These are phyloP conservation scores for Tauraco erythrolophus DNA, from an alignment of 2,113 vertebrate species.

Conservation along the genomic window DNA sequence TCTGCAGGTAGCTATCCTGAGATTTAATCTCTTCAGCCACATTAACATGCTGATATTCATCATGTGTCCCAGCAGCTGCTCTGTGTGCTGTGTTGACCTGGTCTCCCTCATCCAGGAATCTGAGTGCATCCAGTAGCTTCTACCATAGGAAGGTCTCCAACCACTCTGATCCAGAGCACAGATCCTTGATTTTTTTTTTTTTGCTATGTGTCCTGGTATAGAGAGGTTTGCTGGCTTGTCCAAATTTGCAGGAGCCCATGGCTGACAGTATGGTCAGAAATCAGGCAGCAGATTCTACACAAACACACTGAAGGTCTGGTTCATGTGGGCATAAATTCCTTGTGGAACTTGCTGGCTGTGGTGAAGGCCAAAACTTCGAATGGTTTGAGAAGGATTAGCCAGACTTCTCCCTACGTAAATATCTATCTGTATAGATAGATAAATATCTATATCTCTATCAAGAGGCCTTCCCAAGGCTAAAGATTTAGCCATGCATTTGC, in stretches of 20 bases:
- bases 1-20: not conserved
- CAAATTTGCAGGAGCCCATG: not conserved
- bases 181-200: not conserved
- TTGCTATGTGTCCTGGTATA: not conserved
- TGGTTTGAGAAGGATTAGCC: not conserved
- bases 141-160: not conserved
- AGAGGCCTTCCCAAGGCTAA: not conserved
- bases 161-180: not conserved
- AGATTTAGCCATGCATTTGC: no score
- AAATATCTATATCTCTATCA: fast-evolving
- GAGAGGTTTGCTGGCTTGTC: not conserved
- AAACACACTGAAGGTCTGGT: not conserved
- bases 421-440: fast-evolving
- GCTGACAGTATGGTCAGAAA: not conserved
- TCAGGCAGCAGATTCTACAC: not conserved
- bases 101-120: not conserved
- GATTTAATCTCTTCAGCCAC: not conserved
- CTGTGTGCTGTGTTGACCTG: not conserved
- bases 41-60: not conserved
- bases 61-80: not conserved
- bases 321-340: not conserved
- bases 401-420: not conserved
- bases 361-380: not conserved
- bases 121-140: not conserved
- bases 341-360: not conserved